These are phyloP conservation scores for Yasuhikotakia modesta DNA, from an alignment of 2,797 vertebrate genomes.

Conservation along the genomic window DNA sequence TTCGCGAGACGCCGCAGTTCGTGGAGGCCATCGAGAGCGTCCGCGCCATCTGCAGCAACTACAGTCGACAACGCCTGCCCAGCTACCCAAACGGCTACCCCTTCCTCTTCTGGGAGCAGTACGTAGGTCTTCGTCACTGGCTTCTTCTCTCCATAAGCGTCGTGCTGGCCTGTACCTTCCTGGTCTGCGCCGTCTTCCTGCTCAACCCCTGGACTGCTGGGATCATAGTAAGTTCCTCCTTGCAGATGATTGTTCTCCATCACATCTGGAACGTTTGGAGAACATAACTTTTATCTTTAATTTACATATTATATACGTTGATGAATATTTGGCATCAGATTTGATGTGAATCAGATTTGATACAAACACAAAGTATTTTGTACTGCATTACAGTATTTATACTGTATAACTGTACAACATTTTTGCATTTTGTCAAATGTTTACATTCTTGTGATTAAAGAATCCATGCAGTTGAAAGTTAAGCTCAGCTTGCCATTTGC, in stretches of 20 bases:
- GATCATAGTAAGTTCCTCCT: slow-evolving; percentile 96
- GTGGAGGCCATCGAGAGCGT: slow-evolving; percentile 98
- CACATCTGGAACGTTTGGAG: no score
- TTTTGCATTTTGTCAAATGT: no score
- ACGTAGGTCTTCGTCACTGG: slow-evolving; percentile 96
- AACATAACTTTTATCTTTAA: no score
- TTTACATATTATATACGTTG: no score
- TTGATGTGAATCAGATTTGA: not conserved
- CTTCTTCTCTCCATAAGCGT: slow-evolving; percentile 96
- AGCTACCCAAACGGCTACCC: slow-evolving; percentile 98
- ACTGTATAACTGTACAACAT: not conserved
- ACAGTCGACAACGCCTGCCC: slow-evolving; percentile 85
- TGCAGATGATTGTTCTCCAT: no score
- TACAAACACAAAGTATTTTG: no score
- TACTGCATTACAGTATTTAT: not conserved
- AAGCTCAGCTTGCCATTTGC: no score
- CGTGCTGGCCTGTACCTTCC: slow-evolving; percentile 94
- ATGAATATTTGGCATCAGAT: not conserved
- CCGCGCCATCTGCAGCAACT: slow-evolving; percentile 92
- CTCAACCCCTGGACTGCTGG: slow-evolving; percentile 98
- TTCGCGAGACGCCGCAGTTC: slow-evolving; percentile 95
- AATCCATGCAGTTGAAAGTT: no score
- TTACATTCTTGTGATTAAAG: no score
- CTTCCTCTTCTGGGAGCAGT: slow-evolving; percentile 99
- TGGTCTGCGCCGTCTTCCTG: slow-evolving; percentile 97